These are phyloP conservation scores for Troglohyphantes excavatus DNA, from an alignment of 2,888 invertebrate species.

Conservation along the genomic window DNA sequence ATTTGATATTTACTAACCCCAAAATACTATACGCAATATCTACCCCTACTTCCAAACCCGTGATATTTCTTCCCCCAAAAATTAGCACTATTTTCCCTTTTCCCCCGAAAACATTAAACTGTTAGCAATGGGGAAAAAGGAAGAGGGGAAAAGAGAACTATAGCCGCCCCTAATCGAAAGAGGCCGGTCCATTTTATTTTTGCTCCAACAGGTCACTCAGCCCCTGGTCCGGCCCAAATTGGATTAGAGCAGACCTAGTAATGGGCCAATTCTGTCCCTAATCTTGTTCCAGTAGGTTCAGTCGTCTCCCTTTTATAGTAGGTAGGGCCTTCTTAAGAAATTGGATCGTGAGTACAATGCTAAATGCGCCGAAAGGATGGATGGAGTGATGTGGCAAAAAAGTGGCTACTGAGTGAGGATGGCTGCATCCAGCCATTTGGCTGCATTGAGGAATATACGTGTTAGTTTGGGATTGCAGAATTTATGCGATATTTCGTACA, in stretches of 20 bases:
- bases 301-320: constrained; percentile 57
- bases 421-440: no score
- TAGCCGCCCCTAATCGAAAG: constrained; percentile 72
- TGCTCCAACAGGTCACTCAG: constrained; percentile 76
- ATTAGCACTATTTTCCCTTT: neutral
- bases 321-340: constrained; percentile 76
- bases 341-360: constrained; percentile 74
- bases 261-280: constrained; percentile 78
- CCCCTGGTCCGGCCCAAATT: constrained; percentile 70
- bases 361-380: constrained; percentile 34
- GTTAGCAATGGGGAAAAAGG: neutral
- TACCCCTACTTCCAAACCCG: no score
- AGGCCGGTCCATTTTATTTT: constrained; percentile 73
- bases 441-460: no score
- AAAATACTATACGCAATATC: no score
- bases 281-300: constrained; percentile 64
- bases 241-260: constrained; percentile 78
- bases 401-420: constrained; percentile 44
- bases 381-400: constrained; percentile 33
- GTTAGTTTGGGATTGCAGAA: no score
- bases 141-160: constrained; percentile 27
- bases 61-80: no score
- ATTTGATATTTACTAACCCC: no score
- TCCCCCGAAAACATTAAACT: neutral
- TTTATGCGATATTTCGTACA: no score